phyloP scores from a whole-genome alignment of 2,797 vertebrate species.

The Lepilemur ruficaudatus region DNA sequence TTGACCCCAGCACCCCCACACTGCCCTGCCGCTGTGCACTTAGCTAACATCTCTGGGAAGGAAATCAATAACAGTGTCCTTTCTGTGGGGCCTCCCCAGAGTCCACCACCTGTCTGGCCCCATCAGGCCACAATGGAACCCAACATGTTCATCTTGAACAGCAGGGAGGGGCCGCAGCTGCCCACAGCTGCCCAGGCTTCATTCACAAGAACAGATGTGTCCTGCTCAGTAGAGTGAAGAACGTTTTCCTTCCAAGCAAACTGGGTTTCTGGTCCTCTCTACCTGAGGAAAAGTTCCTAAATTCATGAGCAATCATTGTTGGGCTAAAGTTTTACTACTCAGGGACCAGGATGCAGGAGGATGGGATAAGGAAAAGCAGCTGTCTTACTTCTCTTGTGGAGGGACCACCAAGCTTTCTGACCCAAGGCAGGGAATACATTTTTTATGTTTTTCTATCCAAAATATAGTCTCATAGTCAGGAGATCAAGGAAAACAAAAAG shows the following conservation, averaged over 20 bases:
- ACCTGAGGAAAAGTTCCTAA: not conserved
- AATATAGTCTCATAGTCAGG: not conserved
- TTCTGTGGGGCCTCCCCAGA: not conserved
- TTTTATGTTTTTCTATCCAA: not conserved
- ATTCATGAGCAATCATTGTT: not conserved
- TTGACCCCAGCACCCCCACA: not conserved
- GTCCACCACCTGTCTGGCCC: slow-evolving; percentile 2
- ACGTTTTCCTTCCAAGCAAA: not conserved
- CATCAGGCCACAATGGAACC: slow-evolving; percentile 26
- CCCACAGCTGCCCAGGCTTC: slow-evolving; percentile 21
- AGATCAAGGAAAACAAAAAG: not conserved
- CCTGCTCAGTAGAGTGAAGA: too few relatives aligned
- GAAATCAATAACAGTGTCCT: slow-evolving; percentile 34
- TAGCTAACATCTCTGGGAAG: not conserved
- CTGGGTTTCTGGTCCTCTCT: not conserved
- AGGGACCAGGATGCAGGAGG: not conserved
- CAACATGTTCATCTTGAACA: not conserved
- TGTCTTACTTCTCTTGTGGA: rapidly evolving
- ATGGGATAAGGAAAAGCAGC: not conserved
- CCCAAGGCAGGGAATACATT: not conserved
- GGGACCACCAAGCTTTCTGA: not conserved
- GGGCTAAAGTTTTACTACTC: not conserved
- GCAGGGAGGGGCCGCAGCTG: slow-evolving; percentile 9
- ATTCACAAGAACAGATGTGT: not conserved
- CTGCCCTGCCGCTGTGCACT: not conserved